These are phyloP conservation scores for Pelecanoides urinatrix DNA, from an alignment of 2,113 vertebrate species.

Conservation along the genomic window DNA sequence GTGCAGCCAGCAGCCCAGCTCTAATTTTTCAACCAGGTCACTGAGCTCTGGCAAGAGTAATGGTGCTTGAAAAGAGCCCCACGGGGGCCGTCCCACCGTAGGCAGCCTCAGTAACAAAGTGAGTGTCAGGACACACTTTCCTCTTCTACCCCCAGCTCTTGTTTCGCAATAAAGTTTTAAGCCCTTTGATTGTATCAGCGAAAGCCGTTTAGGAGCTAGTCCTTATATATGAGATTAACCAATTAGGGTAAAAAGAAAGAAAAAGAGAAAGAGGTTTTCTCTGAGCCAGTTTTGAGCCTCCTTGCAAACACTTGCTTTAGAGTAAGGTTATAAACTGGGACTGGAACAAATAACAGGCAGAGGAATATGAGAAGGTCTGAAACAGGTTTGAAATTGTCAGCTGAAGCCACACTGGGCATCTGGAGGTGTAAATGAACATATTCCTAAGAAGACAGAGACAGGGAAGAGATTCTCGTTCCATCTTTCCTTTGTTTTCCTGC, in stretches of 20 bases:
- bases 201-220: background rate
- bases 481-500: background rate
- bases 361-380: background rate
- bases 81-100: background rate
- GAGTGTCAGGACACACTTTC: background rate
- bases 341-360: background rate
- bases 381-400: background rate
- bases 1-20: background rate
- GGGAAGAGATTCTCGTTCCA: background rate
- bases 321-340: background rate
- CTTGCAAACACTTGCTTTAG: background rate
- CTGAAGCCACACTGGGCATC: background rate
- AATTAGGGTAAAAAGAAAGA: background rate
- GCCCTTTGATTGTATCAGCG: background rate
- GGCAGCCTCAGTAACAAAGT: background rate
- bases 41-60: background rate
- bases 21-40: background rate
- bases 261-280: background rate
- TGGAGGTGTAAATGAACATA: background rate
- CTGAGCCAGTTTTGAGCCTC: background rate
- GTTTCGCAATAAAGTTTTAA: background rate
- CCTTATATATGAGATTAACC: accelerated
- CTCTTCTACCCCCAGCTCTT: background rate
- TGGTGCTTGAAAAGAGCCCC: background rate
- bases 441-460: background rate